Percentiles rank a stretch among this genome's conserved stretches.
These are phyloP conservation scores for Leptothorax acervorum DNA, from an alignment of 2,888 invertebrate species.

Conservation along the genomic window DNA sequence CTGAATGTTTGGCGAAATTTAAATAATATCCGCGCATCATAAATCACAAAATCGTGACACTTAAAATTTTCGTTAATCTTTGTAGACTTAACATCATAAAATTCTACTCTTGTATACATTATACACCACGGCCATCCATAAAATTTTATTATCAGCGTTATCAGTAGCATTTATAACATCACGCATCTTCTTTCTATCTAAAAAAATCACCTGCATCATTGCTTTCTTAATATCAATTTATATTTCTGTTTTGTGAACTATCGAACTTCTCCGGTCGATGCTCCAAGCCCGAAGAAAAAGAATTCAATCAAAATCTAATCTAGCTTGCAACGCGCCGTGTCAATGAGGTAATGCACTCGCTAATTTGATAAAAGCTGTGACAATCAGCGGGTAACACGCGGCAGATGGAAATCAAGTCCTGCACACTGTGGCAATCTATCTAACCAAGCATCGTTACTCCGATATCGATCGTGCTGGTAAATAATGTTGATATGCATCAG, in stretches of 20 bases:
- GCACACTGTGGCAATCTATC: constrained; percentile 44
- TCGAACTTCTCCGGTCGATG: constrained; percentile 1
- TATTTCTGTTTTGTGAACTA: not conserved
- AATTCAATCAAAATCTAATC: constrained; percentile 47
- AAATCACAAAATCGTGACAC: not conserved
- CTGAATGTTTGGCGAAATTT: not conserved
- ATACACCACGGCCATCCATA: not conserved
- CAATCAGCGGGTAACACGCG: constrained; percentile 59
- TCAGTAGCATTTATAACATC: not conserved
- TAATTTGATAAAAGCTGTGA: constrained; percentile 49
- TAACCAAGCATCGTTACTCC: constrained; percentile 27
- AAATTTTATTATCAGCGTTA: not conserved
- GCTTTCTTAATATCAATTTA: not conserved
- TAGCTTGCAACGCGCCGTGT: not conserved
- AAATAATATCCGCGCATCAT: not conserved
- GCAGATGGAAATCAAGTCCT: constrained; percentile 66
- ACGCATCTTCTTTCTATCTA: not conserved
- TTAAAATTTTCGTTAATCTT: not conserved
- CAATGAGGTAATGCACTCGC: constrained; percentile 32
- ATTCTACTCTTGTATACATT: not conserved
- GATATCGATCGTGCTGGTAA: constrained; percentile 32
- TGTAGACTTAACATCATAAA: not conserved
- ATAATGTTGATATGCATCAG: constrained; percentile 38
- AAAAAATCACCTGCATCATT: not conserved
- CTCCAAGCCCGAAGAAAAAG: constrained; percentile 13